Evolutionary conservation across 2,888 invertebrate species (phyloP), one percentile per base, ranked within the genome.

Genomic region (Homarus gammarus): DNA sequence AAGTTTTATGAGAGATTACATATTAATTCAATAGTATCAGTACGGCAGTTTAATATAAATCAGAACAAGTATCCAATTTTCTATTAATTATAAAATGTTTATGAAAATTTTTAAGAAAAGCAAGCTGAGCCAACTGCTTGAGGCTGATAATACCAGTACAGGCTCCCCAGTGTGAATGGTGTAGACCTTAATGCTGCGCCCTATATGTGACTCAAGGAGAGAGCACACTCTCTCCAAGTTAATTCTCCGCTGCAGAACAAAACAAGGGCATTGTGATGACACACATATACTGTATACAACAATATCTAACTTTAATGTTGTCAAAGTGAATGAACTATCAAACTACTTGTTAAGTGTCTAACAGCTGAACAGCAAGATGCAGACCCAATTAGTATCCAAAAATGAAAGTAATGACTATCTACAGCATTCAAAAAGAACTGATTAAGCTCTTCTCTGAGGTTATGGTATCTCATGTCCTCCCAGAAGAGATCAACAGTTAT

Each of bases 181-280:
- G 38, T 49, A 70, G 77, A 89, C 64, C 61, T 84, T 89, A 64
- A 89, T 70, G 49, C 61, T 61, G 68, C 88, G 88, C 10, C 83
- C 88, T 56, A 89, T 38, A 40, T 89, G 88, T n/a, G 68, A 31
- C 22, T 49, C 83, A 49, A 89, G 84, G 2, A 89, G 77, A 40
- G 88, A 44, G 31, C 40, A 70, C 75, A 89, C 70, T 68, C 22
- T 40, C 70, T 89, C 88, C 86, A 79, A 40, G 27, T 38, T 49
- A 38, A 27, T 33, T 51, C 64, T 44, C 68, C 38, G 85, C 78
- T 78, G 85, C 68, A 68, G 64, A 18, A 75, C n/a, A 49, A 44
- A 27, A 64, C 6, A 64, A n/a, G 38, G 15, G 72, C 38, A 75
- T 44, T 44, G 75, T 75, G 75, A 75, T 44, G 33, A 75, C 12